Evolutionary conservation across 2,113 vertebrate species (phyloP).

Genomic region (Lasiurus cinereus): DNA sequence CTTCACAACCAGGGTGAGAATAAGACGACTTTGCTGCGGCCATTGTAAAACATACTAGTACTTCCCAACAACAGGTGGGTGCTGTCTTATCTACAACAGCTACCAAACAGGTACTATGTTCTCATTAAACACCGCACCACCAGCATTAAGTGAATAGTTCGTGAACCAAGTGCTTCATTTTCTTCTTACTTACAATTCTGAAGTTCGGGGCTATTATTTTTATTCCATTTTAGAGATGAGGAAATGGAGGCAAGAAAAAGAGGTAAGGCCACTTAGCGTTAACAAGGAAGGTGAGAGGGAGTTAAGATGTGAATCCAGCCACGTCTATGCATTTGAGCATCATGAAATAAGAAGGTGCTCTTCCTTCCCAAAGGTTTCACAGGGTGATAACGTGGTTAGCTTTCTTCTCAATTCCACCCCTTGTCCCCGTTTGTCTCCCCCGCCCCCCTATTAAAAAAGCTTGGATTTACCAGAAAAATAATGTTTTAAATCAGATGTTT

Average conservation of each 20-base stretch:
- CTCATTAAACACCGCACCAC: not conserved
- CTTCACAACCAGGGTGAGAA: not conserved
- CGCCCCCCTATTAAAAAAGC: not conserved
- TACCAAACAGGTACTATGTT: not conserved
- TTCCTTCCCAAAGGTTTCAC: not conserved
- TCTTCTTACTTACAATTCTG: not conserved
- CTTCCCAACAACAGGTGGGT: not conserved
- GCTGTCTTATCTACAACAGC: not conserved
- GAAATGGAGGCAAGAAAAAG: not conserved
- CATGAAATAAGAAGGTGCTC: not conserved
- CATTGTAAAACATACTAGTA: not conserved
- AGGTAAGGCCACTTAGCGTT: not conserved
- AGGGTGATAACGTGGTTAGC: not conserved
- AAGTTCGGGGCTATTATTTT: not conserved
- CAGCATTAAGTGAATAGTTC: not conserved
- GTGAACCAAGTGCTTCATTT: not conserved
- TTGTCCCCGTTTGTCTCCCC: not conserved
- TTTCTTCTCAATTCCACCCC: not conserved
- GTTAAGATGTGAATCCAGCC: not conserved
- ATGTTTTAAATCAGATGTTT: not conserved
- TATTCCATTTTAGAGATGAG: not conserved
- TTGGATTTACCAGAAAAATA: conserved; percentile 11
- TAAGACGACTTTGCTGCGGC: not conserved
- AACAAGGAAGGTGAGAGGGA: fast-evolving
- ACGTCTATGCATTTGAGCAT: not conserved